phyloP scores from a whole-genome alignment of 1,140 invertebrate species.

The Babylonia areolata region DNA sequence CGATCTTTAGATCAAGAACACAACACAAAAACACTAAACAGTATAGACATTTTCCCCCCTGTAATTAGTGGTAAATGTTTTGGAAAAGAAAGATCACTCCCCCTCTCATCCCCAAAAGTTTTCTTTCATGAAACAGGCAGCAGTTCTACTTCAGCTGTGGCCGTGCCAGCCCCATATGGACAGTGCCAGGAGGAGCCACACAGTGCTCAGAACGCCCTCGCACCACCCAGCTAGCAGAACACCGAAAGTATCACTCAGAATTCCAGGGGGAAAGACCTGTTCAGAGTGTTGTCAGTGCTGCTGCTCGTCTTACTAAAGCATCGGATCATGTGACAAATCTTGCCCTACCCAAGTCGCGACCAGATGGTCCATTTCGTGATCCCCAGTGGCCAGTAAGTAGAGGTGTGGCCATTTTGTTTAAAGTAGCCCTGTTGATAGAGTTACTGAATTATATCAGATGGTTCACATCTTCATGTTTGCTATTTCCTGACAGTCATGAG shows the following conservation, averaged over 20 bases:
- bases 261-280: conserved; percentile 58
- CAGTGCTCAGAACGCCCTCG: conserved; percentile 51
- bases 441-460: too few species aligned
- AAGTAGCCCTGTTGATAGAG: too few species aligned
- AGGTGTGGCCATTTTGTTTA: too few species aligned
- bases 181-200: conserved; percentile 46
- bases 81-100: too few species aligned
- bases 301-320: conserved; percentile 53
- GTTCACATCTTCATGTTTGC: too few species aligned
- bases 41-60: too few species aligned
- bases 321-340: conserved; percentile 56
- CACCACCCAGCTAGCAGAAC: conserved; percentile 57
- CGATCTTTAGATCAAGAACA: too few species aligned
- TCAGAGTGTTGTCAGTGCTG: conserved; percentile 52
- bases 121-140: conserved; percentile 48
- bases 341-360: conserved; percentile 61
- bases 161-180: conserved; percentile 63
- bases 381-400: conserved; percentile 69
- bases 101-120: not conserved
- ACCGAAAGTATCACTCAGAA: conserved; percentile 57
- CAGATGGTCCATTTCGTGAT: conserved; percentile 65
- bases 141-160: conserved; percentile 70
- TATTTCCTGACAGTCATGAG: too few species aligned
- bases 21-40: too few species aligned
- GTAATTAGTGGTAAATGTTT: too few species aligned